These are phyloP conservation scores for Chydorus sphaericus DNA, from an alignment of 2,888 invertebrate genomes.

Conservation along the genomic window DNA sequence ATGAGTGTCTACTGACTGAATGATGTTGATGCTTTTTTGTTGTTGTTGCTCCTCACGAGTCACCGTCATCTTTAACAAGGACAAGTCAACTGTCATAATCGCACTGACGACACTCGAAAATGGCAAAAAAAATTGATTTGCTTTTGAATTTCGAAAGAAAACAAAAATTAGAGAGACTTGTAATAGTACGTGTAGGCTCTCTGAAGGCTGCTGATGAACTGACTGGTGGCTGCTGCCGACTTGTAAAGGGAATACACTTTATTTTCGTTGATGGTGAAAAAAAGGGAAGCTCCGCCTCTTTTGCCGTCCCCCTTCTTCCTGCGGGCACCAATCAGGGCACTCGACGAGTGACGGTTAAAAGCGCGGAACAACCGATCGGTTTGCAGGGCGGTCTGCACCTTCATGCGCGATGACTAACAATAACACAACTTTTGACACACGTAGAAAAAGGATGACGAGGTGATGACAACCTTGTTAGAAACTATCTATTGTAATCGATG, in stretches of 20 bases:
- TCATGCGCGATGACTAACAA: too few species aligned
- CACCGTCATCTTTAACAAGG: neutral
- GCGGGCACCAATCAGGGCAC: too few species aligned
- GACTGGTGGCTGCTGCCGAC: neutral
- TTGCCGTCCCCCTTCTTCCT: neutral
- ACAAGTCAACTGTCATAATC: neutral
- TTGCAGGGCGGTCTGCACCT: too few species aligned
- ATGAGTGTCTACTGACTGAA: neutral
- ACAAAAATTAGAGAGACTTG: too few species aligned
- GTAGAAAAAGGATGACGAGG: too few species aligned
- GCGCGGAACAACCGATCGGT: too few species aligned
- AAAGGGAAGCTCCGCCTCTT: too few species aligned
- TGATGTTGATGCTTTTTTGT: neutral
- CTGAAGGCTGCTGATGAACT: neutral
- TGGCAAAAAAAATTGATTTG: neutral
- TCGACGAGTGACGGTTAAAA: neutral
- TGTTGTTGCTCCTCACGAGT: conserved; percentile 2
- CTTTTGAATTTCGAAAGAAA: neutral
- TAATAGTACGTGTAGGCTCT: neutral
- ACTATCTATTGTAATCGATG: too few species aligned
- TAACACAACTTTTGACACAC: too few species aligned
- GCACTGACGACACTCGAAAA: neutral
- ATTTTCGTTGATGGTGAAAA: too few species aligned
- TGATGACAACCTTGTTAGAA: too few species aligned
- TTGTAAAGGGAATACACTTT: too few species aligned